Evolutionary conservation across 2,113 vertebrate species (phyloP).

Genomic region (Smithornis capensis): DNA sequence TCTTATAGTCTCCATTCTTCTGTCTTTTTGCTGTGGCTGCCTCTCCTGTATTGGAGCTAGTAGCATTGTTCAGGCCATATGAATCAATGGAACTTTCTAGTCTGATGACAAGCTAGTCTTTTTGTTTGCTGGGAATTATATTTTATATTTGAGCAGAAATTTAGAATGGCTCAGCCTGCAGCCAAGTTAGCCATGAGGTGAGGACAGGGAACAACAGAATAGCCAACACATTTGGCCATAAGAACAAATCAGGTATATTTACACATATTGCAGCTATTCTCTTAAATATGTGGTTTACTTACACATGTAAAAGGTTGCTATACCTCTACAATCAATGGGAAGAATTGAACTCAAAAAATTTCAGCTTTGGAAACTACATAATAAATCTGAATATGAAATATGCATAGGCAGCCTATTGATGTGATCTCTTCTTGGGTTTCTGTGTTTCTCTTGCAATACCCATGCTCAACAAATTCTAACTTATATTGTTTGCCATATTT

Average conservation of each 20-base stretch:
- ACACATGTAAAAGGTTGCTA: neutral
- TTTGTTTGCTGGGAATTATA: neutral
- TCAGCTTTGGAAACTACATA: neutral
- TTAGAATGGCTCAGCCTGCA: neutral
- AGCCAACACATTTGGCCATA: neutral
- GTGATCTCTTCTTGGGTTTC: neutral
- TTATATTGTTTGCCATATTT: neutral
- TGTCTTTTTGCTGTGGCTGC: neutral
- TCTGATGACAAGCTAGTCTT: neutral
- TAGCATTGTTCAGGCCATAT: neutral
- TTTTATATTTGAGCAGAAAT: neutral
- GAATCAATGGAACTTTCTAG: neutral
- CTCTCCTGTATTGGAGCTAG: neutral
- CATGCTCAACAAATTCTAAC: neutral
- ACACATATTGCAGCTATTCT: neutral
- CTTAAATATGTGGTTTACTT: neutral
- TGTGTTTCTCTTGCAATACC: neutral
- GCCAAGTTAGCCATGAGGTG: neutral
- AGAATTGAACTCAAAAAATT: neutral
- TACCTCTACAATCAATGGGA: neutral
- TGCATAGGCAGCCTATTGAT: neutral
- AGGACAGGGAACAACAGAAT: neutral
- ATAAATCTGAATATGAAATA: neutral
- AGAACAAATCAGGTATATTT: neutral
- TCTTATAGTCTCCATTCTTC: neutral